phyloP scores from a whole-genome alignment of 2,888 invertebrate genomes.

The Siphlonurus alternatus region DNA sequence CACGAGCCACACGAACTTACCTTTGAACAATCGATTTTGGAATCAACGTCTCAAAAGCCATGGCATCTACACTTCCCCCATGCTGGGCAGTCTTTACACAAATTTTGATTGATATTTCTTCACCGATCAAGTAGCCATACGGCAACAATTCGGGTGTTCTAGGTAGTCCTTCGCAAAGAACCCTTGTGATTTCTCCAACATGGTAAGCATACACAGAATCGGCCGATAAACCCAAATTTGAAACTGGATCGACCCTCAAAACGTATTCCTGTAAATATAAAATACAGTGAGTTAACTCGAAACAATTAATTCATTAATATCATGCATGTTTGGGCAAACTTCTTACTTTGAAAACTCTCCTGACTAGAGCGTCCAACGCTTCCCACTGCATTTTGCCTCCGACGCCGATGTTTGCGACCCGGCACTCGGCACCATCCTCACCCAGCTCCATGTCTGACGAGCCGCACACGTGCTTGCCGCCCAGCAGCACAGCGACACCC shows the following conservation, averaged over 20 bases:
- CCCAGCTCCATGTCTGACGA: slow-evolving; percentile 19
- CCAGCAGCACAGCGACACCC: slow-evolving; percentile 72
- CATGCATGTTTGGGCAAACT: neutral
- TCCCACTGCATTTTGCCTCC: slow-evolving; percentile 92
- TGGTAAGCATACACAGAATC: slow-evolving; percentile 90
- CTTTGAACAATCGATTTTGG: slow-evolving; percentile 93
- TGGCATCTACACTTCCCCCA: slow-evolving; percentile 73
- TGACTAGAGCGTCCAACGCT: slow-evolving; percentile 76
- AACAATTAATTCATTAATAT: neutral
- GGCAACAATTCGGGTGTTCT: slow-evolving; percentile 73
- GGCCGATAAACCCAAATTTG: slow-evolving; percentile 61
- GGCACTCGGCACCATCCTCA: slow-evolving; percentile 39
- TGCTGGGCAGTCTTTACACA: slow-evolving; percentile 47
- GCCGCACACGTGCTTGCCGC: slow-evolving; percentile 25
- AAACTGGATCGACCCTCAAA: slow-evolving; percentile 80
- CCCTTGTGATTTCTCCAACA: slow-evolving; percentile 52
- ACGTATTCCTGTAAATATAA: slow-evolving; percentile 52
- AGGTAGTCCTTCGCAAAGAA: slow-evolving; percentile 7
- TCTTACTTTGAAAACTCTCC: slow-evolving; percentile 66
- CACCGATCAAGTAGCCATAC: slow-evolving; percentile 81
- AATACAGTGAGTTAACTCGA: neutral
- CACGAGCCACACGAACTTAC: slow-evolving; percentile 28
- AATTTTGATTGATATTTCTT: slow-evolving; percentile 31
- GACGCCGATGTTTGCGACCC: slow-evolving; percentile 77
- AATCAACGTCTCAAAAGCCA: slow-evolving; percentile 90